Evolutionary conservation across 1,140 invertebrate genomes (phyloP).

Genomic region (Doryteuthis pealeii): DNA sequence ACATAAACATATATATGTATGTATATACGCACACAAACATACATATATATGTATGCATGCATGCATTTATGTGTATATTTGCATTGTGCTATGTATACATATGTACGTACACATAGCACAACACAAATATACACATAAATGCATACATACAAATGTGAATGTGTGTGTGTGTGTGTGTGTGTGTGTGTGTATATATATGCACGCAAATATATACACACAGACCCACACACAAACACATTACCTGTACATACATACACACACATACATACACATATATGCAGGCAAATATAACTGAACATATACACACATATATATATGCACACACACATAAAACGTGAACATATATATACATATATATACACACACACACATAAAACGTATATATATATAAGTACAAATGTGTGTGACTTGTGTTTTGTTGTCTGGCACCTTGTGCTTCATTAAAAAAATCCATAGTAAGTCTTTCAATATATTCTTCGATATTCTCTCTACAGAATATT

Average conservation of each 20-base stretch:
- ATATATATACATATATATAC: background rate
- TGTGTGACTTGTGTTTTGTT: too few species aligned
- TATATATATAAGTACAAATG: too few species aligned
- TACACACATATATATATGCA: too few species aligned
- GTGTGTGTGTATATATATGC: background rate
- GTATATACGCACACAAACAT: background rate
- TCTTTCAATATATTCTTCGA: too few species aligned
- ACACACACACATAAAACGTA: too few species aligned
- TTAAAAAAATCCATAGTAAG: too few species aligned
- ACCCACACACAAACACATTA: background rate
- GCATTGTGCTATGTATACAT: background rate
- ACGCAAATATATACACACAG: background rate
- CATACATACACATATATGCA: too few species aligned
- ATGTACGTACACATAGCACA: background rate
- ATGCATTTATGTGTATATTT: background rate
- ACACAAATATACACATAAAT: background rate
- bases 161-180: background rate
- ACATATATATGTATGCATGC: background rate
- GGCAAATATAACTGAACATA: too few species aligned
- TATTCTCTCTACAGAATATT: too few species aligned
- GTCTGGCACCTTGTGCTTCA: too few species aligned
- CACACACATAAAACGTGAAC: background rate
- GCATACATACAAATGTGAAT: background rate
- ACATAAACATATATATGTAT: slow-evolving; percentile 1
- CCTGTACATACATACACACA: background rate